Conservation (phyloP, 2,888 invertebrate species). For the Eristalis pertinax region DNA sequence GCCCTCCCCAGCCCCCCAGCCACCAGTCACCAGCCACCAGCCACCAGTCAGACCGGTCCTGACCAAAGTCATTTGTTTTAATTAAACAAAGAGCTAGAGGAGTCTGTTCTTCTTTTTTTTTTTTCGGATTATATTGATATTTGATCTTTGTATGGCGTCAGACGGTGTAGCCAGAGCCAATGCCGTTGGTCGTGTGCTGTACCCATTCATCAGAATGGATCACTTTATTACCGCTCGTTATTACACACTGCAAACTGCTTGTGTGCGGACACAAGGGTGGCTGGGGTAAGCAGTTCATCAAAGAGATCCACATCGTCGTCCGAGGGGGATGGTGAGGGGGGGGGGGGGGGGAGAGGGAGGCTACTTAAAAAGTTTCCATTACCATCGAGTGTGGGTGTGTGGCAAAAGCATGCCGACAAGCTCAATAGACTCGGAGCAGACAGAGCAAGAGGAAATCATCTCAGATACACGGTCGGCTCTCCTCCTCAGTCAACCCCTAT, state of each 20-base stretch:
- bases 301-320: not conserved
- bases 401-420: not conserved
- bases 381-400: not conserved
- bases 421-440: slow-evolving; percentile 19
- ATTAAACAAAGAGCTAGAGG: slow-evolving; percentile 11
- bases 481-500: not conserved
- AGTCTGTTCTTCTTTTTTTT: not conserved
- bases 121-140: slow-evolving; percentile 26
- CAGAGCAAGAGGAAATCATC: not conserved
- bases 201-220: not conserved
- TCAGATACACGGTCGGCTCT: not conserved
- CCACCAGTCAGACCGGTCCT: not conserved
- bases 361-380: slow-evolving; percentile 10
- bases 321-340: no score
- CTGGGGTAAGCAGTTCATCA: not conserved
- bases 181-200: no score
- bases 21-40: no score
- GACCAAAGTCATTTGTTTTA: slow-evolving; percentile 28
- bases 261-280: not conserved
- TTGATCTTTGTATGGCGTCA: slow-evolving; percentile 25
- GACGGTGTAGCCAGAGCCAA: not conserved
- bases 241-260: not conserved
- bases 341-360: not conserved
- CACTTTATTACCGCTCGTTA: not conserved
- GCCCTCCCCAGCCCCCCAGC: not conserved